These are phyloP conservation scores for Lydus trimaculatus DNA, from an alignment of 2,888 invertebrate species.

Conservation along the genomic window DNA sequence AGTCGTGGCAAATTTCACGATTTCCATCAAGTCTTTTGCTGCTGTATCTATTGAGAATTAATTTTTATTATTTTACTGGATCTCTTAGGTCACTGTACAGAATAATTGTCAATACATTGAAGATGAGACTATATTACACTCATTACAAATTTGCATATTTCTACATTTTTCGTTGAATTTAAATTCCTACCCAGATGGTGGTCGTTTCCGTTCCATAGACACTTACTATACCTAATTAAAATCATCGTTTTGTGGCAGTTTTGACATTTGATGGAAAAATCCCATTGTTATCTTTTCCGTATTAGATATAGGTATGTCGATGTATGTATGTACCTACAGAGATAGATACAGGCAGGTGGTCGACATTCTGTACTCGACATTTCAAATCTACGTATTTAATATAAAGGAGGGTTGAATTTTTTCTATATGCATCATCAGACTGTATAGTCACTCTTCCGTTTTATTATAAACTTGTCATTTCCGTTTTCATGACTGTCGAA, in stretches of 20 bases:
- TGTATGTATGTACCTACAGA: too few species aligned
- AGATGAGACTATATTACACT: too few species aligned
- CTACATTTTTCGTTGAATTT: too few species aligned
- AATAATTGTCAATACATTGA: too few species aligned
- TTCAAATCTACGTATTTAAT: too few species aligned
- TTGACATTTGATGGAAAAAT: slow-evolving; percentile 17
- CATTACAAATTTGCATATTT: too few species aligned
- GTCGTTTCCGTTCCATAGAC: not conserved
- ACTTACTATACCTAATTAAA: slow-evolving; percentile 32
- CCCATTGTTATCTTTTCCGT: slow-evolving; percentile 15
- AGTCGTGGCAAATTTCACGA: too few species aligned
- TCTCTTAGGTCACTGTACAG: too few species aligned
- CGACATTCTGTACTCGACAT: not conserved
- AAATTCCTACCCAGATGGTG: not conserved
- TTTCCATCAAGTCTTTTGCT: too few species aligned
- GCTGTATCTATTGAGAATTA: too few species aligned
- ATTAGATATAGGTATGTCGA: not conserved
- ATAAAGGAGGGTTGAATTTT: not conserved
- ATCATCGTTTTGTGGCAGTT: slow-evolving; percentile 22
- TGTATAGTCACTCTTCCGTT: not conserved
- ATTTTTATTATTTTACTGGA: too few species aligned
- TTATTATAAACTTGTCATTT: not conserved
- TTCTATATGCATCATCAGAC: not conserved
- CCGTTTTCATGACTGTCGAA: not conserved
- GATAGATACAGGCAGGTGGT: not conserved